phyloP scores from a whole-genome alignment of 53 echinoderm and acorn worm species.

The Patiria pectinifera region DNA sequence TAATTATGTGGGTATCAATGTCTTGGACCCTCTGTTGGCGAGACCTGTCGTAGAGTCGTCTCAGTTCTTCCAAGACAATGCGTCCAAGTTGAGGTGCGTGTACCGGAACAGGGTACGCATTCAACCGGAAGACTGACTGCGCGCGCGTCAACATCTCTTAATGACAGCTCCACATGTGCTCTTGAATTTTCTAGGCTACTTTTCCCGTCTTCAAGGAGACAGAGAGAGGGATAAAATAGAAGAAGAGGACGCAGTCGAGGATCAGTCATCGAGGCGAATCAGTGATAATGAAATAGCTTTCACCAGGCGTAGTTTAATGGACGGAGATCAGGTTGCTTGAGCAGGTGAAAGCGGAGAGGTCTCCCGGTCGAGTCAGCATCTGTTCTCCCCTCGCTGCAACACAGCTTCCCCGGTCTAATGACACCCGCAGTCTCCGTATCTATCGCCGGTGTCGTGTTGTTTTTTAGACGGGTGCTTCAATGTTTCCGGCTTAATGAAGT shows the following conservation, averaged over 20 bases:
- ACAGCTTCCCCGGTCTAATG: neutral
- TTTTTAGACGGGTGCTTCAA: neutral
- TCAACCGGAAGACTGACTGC: slow-evolving; percentile 34
- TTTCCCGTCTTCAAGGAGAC: neutral
- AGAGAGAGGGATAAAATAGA: neutral
- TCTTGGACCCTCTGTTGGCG: neutral
- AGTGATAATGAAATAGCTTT: slow-evolving; percentile 40
- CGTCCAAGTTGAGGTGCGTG: slow-evolving; percentile 13
- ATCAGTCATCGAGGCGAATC: slow-evolving; percentile 46
- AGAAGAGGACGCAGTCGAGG: neutral
- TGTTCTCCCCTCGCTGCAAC: neutral
- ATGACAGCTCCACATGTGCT: slow-evolving; percentile 45
- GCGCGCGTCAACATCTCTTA: slow-evolving; percentile 30
- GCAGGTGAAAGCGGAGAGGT: slow-evolving; percentile 12
- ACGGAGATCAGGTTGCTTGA: slow-evolving; percentile 28
- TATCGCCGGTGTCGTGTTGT: too few species aligned
- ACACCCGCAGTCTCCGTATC: neutral
- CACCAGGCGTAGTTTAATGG: slow-evolving; percentile 41
- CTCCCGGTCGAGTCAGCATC: slow-evolving; percentile 1
- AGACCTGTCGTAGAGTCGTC: neutral
- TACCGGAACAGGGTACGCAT: slow-evolving; percentile 14
- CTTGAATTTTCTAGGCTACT: neutral
- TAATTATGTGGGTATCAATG: neutral
- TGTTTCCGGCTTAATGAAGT: slow-evolving; percentile 16
- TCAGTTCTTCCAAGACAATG: slow-evolving; percentile 49